phyloP scores from a whole-genome alignment of 2,888 invertebrate species.

The Alsophila aescularia region DNA sequence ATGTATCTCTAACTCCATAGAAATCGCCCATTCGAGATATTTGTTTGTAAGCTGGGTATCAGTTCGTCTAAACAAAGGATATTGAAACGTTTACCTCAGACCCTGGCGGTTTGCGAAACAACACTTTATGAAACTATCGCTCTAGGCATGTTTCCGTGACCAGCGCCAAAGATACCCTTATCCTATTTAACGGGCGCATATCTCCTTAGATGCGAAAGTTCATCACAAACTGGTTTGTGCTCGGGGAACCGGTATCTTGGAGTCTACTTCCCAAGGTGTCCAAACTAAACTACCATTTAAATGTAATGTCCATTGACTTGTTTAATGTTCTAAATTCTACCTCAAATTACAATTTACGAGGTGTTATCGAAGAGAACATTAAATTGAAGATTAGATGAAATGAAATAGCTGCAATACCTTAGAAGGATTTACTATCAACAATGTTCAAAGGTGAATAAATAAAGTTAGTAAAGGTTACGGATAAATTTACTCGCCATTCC shows the following conservation, averaged over 20 bases:
- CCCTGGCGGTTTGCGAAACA: constrained; percentile 67
- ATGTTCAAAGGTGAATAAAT: background rate
- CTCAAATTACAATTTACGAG: constrained; percentile 16
- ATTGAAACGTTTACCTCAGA: constrained; percentile 65
- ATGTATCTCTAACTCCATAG: background rate
- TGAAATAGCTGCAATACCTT: background rate
- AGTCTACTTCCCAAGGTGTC: constrained; percentile 63
- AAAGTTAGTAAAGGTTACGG: constrained; percentile 1
- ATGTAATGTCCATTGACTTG: constrained; percentile 55
- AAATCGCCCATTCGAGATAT: constrained; percentile 43
- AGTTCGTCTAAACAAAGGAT: constrained; percentile 68
- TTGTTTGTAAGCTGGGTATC: constrained; percentile 48
- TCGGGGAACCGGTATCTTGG: constrained; percentile 60
- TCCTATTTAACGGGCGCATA: constrained; percentile 38
- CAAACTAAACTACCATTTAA: constrained; percentile 63
- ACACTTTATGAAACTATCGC: constrained; percentile 64
- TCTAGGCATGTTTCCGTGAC: constrained; percentile 54
- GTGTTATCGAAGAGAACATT: constrained; percentile 13
- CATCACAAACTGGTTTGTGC: constrained; percentile 54
- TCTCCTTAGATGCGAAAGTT: constrained; percentile 50
- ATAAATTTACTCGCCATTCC: constrained; percentile 31
- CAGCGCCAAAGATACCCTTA: constrained; percentile 49
- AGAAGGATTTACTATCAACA: constrained; percentile 3
- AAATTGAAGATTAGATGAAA: constrained; percentile 6
- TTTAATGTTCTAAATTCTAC: constrained; percentile 21